phyloP scores from a whole-genome alignment of 2,113 vertebrate genomes.

The Alosa alosa region DNA sequence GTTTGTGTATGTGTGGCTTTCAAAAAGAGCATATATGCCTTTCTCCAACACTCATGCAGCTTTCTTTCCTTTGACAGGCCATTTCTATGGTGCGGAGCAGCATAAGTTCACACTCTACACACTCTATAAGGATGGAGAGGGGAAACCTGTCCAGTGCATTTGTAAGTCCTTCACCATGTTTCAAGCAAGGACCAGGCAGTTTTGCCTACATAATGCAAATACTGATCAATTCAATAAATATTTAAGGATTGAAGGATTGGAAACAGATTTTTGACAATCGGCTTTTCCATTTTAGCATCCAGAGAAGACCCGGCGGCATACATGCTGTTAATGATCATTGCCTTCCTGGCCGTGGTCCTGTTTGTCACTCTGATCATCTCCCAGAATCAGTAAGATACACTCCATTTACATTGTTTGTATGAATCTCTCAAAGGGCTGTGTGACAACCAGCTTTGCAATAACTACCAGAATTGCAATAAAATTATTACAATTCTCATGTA shows the following conservation, averaged over 20 bases:
- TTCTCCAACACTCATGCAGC: not conserved
- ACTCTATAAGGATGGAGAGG: slow-evolving; percentile 83
- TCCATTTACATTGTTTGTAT: not conserved
- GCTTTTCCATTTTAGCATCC: slow-evolving; percentile 66
- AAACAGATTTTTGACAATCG: not conserved
- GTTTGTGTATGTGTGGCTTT: not conserved
- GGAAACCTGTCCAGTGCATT: slow-evolving; percentile 71
- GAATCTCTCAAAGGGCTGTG: not conserved
- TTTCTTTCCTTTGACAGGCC: slow-evolving; percentile 64
- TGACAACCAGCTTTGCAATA: too few relatives aligned
- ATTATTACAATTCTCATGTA: too few relatives aligned
- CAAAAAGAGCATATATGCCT: not conserved
- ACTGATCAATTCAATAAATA: not conserved
- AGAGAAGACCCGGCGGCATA: slow-evolving; percentile 64
- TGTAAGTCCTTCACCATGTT: slow-evolving; percentile 65
- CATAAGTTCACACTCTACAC: slow-evolving; percentile 83
- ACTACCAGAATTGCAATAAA: too few relatives aligned
- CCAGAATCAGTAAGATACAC: slow-evolving; percentile 79
- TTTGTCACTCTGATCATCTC: slow-evolving; percentile 79
- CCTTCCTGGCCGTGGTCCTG: slow-evolving; percentile 77
- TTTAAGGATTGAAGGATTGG: not conserved
- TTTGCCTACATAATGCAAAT: not conserved
- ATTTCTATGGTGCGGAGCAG: slow-evolving; percentile 83
- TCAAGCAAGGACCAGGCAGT: not conserved
- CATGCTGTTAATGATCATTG: slow-evolving; percentile 77